These are phyloP conservation scores for Channallabes apus DNA, from an alignment of 2,797 vertebrate genomes.

Conservation along the genomic window DNA sequence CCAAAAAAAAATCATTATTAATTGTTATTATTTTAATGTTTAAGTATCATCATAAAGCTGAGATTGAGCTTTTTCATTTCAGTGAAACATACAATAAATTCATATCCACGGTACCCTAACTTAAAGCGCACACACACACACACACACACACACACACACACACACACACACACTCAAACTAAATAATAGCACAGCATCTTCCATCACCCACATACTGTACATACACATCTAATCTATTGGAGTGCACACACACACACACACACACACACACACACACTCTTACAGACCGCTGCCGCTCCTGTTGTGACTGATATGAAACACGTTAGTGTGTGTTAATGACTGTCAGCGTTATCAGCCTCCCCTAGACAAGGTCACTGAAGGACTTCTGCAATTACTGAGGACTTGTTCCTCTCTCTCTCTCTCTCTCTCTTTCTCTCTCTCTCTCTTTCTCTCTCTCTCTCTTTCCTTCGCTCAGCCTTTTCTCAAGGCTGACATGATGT, in stretches of 20 bases:
- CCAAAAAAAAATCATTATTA: neutral
- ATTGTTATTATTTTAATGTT: neutral
- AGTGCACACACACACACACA: neutral
- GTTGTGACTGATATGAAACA: slow-evolving; percentile 39
- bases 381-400: slow-evolving; percentile 26
- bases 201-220: neutral
- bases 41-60: neutral
- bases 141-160: neutral
- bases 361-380: slow-evolving; percentile 46
- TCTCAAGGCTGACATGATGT: slow-evolving; percentile 51
- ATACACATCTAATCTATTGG: neutral
- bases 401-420: slow-evolving; percentile 16
- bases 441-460: slow-evolving; percentile 4
- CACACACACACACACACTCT: slow-evolving; percentile 4
- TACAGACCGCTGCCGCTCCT: neutral
- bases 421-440: too few relatives aligned
- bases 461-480: neutral
- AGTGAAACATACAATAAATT: neutral
- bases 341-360: slow-evolving; percentile 28
- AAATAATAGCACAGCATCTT: neutral
- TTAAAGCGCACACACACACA: neutral
- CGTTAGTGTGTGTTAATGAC: slow-evolving; percentile 35
- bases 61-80: neutral
- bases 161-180: neutral
- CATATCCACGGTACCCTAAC: neutral